A percentile compares a stretch with the other conserved stretches of the same genome.
Evolutionary conservation across 2,113 vertebrate genomes (phyloP).

Genomic region (Progne subis): DNA sequence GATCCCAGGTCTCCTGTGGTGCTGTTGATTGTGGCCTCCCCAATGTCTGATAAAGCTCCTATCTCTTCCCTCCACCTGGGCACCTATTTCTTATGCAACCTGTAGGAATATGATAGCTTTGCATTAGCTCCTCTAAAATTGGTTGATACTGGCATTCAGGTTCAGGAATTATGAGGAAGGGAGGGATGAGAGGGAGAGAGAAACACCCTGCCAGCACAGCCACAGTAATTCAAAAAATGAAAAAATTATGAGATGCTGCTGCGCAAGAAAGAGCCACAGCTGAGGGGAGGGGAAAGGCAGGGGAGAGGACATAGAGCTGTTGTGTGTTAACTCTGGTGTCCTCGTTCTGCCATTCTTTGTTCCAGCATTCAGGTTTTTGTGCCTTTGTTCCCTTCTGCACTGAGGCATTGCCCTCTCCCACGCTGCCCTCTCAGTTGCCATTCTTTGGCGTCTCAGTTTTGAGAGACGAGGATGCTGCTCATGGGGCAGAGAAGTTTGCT

Average conservation of each 20-base stretch:
- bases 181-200: not conserved
- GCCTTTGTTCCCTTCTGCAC: not conserved
- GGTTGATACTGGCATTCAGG: not conserved
- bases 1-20: not conserved
- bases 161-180: not conserved
- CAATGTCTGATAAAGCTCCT: not conserved
- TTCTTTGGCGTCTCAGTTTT: not conserved
- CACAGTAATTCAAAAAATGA: not conserved
- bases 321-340: not conserved
- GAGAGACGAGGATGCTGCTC: not conserved
- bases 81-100: not conserved
- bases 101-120: not conserved
- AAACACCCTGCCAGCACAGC: not conserved
- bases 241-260: not conserved
- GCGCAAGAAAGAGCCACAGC: not conserved
- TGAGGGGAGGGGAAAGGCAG: not conserved
- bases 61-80: not conserved
- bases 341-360: not conserved
- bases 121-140: not conserved
- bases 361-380: not conserved
- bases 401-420: fast-evolving
- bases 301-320: not conserved
- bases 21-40: not conserved
- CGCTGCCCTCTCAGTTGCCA: not conserved
- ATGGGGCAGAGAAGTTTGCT: fast-evolving